Evolutionary conservation across 2,113 vertebrate species (phyloP).

Genomic region (Oostethus manadensis): DNA sequence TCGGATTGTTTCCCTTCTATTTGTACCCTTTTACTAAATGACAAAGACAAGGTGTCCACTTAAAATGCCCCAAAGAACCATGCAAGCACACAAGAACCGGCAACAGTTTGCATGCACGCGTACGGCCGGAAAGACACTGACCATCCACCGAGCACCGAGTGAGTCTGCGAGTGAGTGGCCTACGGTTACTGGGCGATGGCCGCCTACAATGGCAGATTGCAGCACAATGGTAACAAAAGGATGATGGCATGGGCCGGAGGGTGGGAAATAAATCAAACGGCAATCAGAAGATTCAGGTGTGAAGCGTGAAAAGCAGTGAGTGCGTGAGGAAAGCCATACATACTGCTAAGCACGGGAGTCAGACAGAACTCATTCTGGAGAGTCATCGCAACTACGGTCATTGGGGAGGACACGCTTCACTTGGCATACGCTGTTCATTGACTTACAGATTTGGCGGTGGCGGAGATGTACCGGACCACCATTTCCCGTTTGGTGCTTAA

Average conservation of each 20-base stretch:
- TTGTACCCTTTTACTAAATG: not conserved
- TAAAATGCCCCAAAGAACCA: constrained; percentile 1
- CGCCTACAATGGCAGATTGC: constrained; percentile 29
- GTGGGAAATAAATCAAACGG: constrained; percentile 22
- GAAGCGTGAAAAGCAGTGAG: constrained; percentile 50
- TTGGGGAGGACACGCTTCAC: constrained; percentile 6
- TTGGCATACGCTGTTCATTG: not conserved
- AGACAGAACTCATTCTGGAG: constrained; percentile 55
- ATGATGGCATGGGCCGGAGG: not conserved
- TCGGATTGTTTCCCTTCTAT: not conserved
- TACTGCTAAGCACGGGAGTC: constrained; percentile 33
- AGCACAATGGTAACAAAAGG: constrained; percentile 20
- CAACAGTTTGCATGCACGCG: constrained; percentile 34
- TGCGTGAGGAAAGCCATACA: constrained; percentile 37
- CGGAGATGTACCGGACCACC: constrained; percentile 97
- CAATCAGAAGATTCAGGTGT: constrained; percentile 52
- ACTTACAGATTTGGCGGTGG: constrained; percentile 98
- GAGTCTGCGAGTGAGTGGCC: constrained; percentile 24
- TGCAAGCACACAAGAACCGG: constrained; percentile 20
- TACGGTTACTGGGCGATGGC: constrained; percentile 12
- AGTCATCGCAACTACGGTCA: constrained; percentile 19
- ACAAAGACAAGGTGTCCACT: constrained; percentile 5
- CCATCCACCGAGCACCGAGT: constrained; percentile 44
- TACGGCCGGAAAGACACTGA: constrained; percentile 25
- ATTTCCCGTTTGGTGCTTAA: constrained; percentile 92